Conservation (phyloP, 1,140 invertebrate species). For the Lordiphosa clarofinis region DNA sequence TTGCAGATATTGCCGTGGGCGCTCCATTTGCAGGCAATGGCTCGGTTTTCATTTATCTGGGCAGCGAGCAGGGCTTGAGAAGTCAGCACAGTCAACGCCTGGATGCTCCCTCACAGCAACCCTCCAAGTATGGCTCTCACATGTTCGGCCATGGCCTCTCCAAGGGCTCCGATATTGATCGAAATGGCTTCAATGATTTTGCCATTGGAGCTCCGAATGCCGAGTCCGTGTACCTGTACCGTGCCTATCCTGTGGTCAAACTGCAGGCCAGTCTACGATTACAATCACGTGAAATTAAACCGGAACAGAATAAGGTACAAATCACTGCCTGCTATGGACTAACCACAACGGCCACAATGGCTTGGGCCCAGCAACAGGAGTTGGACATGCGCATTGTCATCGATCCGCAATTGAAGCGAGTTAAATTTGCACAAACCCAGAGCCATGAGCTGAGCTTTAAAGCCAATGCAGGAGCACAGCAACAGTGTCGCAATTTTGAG, state of each 20-base stretch:
- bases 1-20: constrained; percentile 84
- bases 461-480: constrained; percentile 28
- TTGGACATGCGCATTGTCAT: constrained; percentile 54
- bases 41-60: constrained; percentile 85
- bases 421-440: constrained; percentile 51
- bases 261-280: constrained; percentile 79
- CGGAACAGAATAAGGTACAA: constrained; percentile 80
- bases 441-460: constrained; percentile 64
- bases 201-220: constrained; percentile 84
- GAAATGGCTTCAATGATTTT: constrained; percentile 84
- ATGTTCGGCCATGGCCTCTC: constrained; percentile 84
- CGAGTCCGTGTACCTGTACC: constrained; percentile 81
- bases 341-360: constrained; percentile 58
- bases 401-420: constrained; percentile 67
- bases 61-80: constrained; percentile 81
- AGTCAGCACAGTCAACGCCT: constrained; percentile 80
- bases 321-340: constrained; percentile 80
- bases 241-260: constrained; percentile 82
- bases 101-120: constrained; percentile 56
- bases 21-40: constrained; percentile 85
- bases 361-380: constrained; percentile 54
- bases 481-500: constrained; percentile 62
- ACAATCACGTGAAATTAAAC: constrained; percentile 80
- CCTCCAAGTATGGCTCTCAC: constrained; percentile 52
- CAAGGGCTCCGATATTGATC: constrained; percentile 83